Percentiles rank a stretch among this genome's conserved stretches.
These are phyloP conservation scores for Philaethria dido DNA, from an alignment of 2,888 invertebrate genomes.

Conservation along the genomic window DNA sequence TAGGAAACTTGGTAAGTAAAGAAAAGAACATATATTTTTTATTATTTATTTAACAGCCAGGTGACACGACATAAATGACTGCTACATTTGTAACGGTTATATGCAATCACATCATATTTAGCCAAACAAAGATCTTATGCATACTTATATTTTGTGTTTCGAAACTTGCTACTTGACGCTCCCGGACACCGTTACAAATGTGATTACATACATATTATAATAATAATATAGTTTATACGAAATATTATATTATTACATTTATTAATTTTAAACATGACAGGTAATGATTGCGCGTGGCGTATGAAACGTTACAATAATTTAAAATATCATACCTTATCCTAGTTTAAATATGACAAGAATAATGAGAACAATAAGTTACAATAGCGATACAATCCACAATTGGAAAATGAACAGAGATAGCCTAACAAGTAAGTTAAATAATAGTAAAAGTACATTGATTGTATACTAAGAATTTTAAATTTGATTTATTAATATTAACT, in stretches of 20 bases:
- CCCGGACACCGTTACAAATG: slow-evolving; percentile 24
- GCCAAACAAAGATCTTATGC: background rate
- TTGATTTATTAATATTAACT: background rate
- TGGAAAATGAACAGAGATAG: background rate
- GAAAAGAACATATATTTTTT: slow-evolving; percentile 21
- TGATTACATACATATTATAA: slow-evolving; percentile 19
- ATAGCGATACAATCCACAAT: background rate
- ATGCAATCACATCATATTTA: background rate
- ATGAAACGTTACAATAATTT: slow-evolving; percentile 12
- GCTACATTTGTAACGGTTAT: slow-evolving; percentile 34
- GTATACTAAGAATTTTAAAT: background rate
- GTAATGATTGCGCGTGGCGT: slow-evolving; percentile 24
- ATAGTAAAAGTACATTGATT: background rate
- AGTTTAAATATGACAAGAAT: slow-evolving; percentile 19
- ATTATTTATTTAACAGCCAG: slow-evolving; percentile 42
- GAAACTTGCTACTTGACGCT: background rate
- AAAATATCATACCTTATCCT: slow-evolving; percentile 14
- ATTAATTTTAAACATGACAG: slow-evolving; percentile 26
- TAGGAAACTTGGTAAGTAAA: background rate
- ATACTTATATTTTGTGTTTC: background rate
- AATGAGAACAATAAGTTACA: background rate
- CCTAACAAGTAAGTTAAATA: background rate
- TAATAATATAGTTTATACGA: slow-evolving; percentile 18
- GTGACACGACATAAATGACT: slow-evolving; percentile 30
- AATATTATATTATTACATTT: slow-evolving; percentile 24